Evolutionary conservation across 2,888 invertebrate genomes (phyloP).

Genomic region (Drosophila eohydei): DNA sequence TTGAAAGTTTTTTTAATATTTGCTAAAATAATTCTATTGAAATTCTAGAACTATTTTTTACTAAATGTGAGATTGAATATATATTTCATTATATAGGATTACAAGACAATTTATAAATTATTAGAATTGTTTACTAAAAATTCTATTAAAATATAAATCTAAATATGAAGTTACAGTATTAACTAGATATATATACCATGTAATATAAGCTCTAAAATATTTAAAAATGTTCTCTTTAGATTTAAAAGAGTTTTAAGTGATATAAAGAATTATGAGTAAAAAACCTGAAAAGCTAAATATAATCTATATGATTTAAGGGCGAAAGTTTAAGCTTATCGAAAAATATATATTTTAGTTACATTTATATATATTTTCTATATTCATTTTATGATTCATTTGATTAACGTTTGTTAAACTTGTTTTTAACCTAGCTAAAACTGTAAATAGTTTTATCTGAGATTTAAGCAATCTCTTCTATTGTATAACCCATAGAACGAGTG

Average conservation of each 20-base stretch:
- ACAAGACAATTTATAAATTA: too few species aligned
- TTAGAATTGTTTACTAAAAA: not conserved
- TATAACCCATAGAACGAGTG: conserved; percentile 7
- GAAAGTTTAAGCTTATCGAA: too few species aligned
- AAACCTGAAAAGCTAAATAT: not conserved
- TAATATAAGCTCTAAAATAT: too few species aligned
- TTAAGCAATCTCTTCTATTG: not conserved
- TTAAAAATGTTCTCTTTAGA: too few species aligned
- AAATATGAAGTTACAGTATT: too few species aligned
- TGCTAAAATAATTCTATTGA: too few species aligned
- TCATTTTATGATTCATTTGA: not conserved
- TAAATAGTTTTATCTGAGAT: conserved; percentile 23
- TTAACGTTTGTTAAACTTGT: not conserved
- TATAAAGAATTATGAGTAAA: not conserved
- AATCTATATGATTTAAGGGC: not conserved
- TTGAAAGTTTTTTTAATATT: too few species aligned
- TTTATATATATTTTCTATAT: not conserved
- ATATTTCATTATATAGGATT: too few species aligned
- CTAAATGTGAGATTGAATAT: too few species aligned
- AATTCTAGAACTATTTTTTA: too few species aligned
- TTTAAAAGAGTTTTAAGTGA: too few species aligned
- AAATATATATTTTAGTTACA: not conserved
- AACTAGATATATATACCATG: too few species aligned
- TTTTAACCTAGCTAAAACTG: not conserved
- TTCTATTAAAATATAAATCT: not conserved